These are phyloP conservation scores for Chionoecetes opilio DNA, from an alignment of 1,140 invertebrate genomes.

Conservation along the genomic window DNA sequence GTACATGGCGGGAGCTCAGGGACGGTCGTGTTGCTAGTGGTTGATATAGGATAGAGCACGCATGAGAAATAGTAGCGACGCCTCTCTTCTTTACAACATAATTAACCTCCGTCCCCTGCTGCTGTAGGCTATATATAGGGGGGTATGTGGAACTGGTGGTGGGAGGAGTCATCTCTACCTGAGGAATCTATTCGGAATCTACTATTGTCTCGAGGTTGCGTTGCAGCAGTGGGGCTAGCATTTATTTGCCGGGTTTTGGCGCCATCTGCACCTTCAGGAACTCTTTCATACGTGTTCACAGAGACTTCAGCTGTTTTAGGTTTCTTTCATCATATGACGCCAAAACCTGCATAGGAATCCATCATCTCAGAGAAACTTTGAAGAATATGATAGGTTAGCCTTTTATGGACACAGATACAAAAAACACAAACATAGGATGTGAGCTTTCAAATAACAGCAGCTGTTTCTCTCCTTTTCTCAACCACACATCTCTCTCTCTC, in stretches of 20 bases:
- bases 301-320: neutral
- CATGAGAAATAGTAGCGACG: neutral
- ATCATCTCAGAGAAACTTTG: neutral
- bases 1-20: neutral
- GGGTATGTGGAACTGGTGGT: neutral
- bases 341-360: neutral
- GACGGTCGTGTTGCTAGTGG: neutral
- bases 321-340: neutral
- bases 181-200: slow-evolving; percentile 17
- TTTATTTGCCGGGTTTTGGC: neutral
- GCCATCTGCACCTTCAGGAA: neutral
- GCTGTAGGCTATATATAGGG: no score
- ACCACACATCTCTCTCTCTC: no score
- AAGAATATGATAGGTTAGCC: neutral
- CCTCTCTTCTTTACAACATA: neutral
- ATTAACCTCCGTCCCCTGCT: neutral
- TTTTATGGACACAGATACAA: neutral
- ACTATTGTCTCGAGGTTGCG: neutral
- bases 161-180: slow-evolving; percentile 5
- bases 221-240: neutral
- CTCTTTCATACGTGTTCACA: neutral
- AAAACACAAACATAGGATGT: neutral
- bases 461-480: slow-evolving; percentile 37
- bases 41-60: neutral
- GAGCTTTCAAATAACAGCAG: slow-evolving; percentile 9